phyloP scores from a whole-genome alignment of 2,797 vertebrate species.

The Tadarida brasiliensis region DNA sequence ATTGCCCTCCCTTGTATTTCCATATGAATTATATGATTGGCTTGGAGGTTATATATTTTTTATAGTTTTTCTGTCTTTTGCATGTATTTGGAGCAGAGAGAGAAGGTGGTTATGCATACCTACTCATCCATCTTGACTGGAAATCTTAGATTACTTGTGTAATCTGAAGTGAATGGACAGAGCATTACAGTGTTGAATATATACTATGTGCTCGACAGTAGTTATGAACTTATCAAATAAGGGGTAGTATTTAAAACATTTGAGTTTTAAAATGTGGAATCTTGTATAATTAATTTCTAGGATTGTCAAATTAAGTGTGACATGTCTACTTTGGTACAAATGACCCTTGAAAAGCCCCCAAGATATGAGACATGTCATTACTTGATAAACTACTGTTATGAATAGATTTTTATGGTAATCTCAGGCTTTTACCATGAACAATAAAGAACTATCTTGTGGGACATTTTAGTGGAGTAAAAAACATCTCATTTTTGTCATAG shows the following conservation, averaged over 20 bases:
- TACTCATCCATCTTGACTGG: neutral
- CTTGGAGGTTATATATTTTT: neutral
- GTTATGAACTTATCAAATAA: neutral
- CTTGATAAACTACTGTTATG: neutral
- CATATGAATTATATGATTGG: neutral
- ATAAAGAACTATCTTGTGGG: neutral
- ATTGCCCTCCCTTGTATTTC: neutral
- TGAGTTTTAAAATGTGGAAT: neutral
- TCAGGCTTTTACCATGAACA: neutral
- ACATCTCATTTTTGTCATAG: neutral
- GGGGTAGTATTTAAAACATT: neutral
- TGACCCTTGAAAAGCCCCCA: neutral
- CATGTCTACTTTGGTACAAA: neutral
- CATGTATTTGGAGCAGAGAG: neutral
- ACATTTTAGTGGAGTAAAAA: neutral
- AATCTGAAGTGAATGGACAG: neutral
- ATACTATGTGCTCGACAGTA: neutral
- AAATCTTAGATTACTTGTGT: neutral
- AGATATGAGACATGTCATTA: neutral
- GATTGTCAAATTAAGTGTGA: slow-evolving; percentile 5
- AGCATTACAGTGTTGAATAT: neutral
- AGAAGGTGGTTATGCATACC: neutral
- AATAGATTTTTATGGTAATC: neutral
- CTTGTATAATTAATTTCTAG: neutral
- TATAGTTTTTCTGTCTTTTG: slow-evolving; percentile 9